Percentiles rank a stretch among this genome's conserved stretches.
phyloP scores from a whole-genome alignment of 2,888 invertebrate species.

The Strigamia crassipes region DNA sequence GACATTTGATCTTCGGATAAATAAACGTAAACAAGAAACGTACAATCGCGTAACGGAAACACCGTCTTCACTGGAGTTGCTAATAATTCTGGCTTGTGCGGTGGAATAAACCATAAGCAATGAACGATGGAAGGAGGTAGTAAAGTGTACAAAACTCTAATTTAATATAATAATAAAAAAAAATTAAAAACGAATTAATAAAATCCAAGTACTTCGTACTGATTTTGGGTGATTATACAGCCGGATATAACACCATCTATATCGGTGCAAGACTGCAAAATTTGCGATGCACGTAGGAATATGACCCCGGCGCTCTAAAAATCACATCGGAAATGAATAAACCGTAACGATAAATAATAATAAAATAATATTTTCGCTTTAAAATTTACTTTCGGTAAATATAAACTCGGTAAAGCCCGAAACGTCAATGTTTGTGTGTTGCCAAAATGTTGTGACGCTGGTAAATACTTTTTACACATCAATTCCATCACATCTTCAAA shows the following conservation, averaged over 20 bases:
- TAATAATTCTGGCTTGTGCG: not conserved
- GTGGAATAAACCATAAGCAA: slow-evolving; percentile 43
- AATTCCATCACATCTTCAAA: slow-evolving; percentile 78
- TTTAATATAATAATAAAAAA: not conserved
- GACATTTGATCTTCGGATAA: slow-evolving; percentile 15
- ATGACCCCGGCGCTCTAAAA: slow-evolving; percentile 82
- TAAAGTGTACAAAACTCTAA: slow-evolving; percentile 47
- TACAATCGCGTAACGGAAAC: slow-evolving; percentile 43
- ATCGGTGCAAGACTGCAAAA: slow-evolving; percentile 81
- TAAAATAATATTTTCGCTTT: not conserved
- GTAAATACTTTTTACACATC: slow-evolving; percentile 87
- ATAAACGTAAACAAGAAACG: slow-evolving; percentile 43
- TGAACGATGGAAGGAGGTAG: slow-evolving; percentile 44
- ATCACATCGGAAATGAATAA: slow-evolving; percentile 45
- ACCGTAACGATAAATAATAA: not conserved
- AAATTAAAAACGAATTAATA: not conserved
- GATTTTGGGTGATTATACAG: slow-evolving; percentile 83
- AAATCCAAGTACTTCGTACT: slow-evolving; percentile 55
- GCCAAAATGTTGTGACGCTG: slow-evolving; percentile 79
- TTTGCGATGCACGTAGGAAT: slow-evolving; percentile 83
- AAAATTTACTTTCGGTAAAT: slow-evolving; percentile 33
- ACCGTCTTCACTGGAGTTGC: slow-evolving; percentile 15
- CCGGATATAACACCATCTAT: slow-evolving; percentile 81
- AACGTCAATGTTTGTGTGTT: slow-evolving; percentile 69
- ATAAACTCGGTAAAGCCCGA: slow-evolving; percentile 73